These are phyloP conservation scores for Orthosia gothica DNA, from an alignment of 2,888 invertebrate genomes.

Conservation along the genomic window DNA sequence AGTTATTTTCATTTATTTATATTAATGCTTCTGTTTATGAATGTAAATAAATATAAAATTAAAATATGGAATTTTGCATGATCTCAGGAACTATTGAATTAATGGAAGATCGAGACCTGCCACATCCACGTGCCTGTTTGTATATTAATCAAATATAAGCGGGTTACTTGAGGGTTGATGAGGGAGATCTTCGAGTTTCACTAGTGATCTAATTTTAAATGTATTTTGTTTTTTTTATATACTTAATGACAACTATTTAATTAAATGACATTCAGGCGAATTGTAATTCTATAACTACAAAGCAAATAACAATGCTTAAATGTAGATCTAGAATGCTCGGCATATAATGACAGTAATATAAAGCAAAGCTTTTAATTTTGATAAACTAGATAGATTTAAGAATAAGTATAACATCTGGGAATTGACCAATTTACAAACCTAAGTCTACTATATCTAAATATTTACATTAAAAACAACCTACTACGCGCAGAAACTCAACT, in stretches of 20 bases:
- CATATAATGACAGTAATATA: constrained; percentile 74
- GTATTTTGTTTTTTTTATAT: constrained; percentile 34
- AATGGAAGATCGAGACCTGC: constrained; percentile 19
- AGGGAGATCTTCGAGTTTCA: constrained; percentile 26
- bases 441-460: constrained; percentile 79
- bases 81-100: constrained; percentile 30
- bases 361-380: constrained; percentile 83
- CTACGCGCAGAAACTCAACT: constrained; percentile 69
- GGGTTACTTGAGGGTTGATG: background rate
- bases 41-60: constrained; percentile 14
- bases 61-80: constrained; percentile 10
- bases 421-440: constrained; percentile 89
- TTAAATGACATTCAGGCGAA: constrained; percentile 56
- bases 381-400: constrained; percentile 78
- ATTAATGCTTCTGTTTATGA: constrained; percentile 9
- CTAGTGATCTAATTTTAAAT: constrained; percentile 33
- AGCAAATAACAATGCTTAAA: constrained; percentile 78
- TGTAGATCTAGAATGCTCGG: constrained; percentile 78
- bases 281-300: constrained; percentile 81
- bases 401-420: constrained; percentile 80
- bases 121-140: background rate
- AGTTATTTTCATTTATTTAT: constrained; percentile 24
- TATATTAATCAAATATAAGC: constrained; percentile 10
- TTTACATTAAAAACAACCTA: constrained; percentile 75
- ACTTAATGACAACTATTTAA: constrained; percentile 44